phyloP scores from a whole-genome alignment of 2,888 invertebrate genomes.

The Platycnemis pennipes region DNA sequence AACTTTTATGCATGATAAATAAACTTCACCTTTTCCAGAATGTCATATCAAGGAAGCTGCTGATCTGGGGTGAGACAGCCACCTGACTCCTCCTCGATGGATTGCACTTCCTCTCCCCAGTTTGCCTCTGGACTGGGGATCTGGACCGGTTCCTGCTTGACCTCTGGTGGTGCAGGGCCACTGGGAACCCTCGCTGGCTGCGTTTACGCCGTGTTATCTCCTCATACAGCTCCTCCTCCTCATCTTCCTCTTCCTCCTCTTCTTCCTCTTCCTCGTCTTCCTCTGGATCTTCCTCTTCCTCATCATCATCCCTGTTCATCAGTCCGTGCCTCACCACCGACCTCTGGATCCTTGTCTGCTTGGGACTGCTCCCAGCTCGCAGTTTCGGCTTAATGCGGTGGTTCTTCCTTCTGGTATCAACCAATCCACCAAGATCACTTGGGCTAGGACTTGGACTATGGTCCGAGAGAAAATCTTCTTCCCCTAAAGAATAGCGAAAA shows the following conservation, averaged over 20 bases:
- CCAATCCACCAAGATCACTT: slow-evolving; percentile 40
- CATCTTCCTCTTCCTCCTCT: slow-evolving; percentile 53
- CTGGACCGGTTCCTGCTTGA: slow-evolving; percentile 52
- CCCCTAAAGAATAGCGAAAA: slow-evolving; percentile 27
- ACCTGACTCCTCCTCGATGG: slow-evolving; percentile 77
- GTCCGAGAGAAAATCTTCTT: slow-evolving; percentile 54
- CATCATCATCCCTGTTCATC: slow-evolving; percentile 7
- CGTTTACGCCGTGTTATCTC: slow-evolving; percentile 52
- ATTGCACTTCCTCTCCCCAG: slow-evolving; percentile 69
- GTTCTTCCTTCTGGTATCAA: slow-evolving; percentile 60
- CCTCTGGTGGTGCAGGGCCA: slow-evolving; percentile 72
- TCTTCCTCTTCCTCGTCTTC: slow-evolving; percentile 43
- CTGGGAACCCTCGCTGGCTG: slow-evolving; percentile 76
- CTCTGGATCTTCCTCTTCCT: slow-evolving; percentile 30
- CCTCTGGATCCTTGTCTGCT: slow-evolving; percentile 21
- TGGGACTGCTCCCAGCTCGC: neutral
- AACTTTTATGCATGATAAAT: neutral
- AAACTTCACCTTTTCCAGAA: slow-evolving; percentile 84
- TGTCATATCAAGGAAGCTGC: slow-evolving; percentile 84
- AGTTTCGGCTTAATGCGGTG: slow-evolving; percentile 58
- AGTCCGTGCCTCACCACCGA: slow-evolving; percentile 21
- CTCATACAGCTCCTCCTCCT: slow-evolving; percentile 51
- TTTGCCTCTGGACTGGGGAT: slow-evolving; percentile 61
- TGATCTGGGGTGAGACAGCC: slow-evolving; percentile 76
- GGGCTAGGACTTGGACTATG: slow-evolving; percentile 63